Evolutionary conservation across 1,140 invertebrate species (phyloP), one percentile per base, ranked within the genome.

Genomic region (Drosophila pseudoananassae): DNA sequence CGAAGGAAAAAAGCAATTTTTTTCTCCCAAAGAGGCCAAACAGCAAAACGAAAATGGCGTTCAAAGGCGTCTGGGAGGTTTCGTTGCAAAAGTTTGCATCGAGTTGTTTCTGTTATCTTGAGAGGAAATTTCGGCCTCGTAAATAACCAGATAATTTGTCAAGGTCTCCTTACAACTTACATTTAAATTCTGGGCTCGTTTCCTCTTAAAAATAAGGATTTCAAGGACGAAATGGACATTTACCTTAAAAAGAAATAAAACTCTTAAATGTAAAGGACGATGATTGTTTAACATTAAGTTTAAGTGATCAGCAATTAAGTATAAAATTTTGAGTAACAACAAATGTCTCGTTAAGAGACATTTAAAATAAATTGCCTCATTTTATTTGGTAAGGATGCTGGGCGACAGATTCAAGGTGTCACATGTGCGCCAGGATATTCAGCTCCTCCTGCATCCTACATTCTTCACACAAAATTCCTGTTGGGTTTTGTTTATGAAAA

Each of bases 101-200:
- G 51, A 69, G 50, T 56, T 69, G 43, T 68, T 52, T 31, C 50
- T 31, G 63, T 49, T 69, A 69, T 69, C 65, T 36, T 29, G 17
- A 38, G 17, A 49, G 63, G 40, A 56, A 56, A 69, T 49, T 69
- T 55, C n/a, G 33, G 50, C 43, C 63, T 56, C 65, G 51, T 69
- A 69, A 69, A 69, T 69, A 69, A 49, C 31, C 63, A 69, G 63
- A 69, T 69, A 68, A 69, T 69, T 69, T 69, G 58, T 64, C 64
- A 69, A 49, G 65, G 65, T 56, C 50, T 56, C 45, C 5, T 7
- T 20, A 20, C 38, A 56, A 69, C 65, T 69, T 69, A 69, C 65
- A 56, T 56, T 69, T 31, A n/a, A 47, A 56, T 23, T 69, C n/a
- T 68, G 33, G 23, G 47, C 38, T 14, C 15, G 20, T 61, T 61